Evolutionary conservation across 2,113 vertebrate species (phyloP).

Genomic region (Dromaius novaehollandiae): DNA sequence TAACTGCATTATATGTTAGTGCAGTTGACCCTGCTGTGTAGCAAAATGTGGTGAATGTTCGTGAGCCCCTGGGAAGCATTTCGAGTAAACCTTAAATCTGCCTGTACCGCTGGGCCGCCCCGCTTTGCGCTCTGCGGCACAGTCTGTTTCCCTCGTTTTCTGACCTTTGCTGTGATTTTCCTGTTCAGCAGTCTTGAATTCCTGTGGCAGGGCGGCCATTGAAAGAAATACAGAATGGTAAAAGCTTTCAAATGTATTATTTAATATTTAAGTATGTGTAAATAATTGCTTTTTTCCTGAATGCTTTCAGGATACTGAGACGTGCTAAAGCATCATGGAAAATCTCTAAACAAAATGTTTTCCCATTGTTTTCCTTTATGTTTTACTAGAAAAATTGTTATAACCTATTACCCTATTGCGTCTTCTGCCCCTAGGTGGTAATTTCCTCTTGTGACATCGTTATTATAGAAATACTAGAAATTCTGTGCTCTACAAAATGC

Average conservation of each 20-base stretch:
- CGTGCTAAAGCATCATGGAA: neutral
- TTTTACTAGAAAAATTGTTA: neutral
- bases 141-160: no score
- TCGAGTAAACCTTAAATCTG: neutral
- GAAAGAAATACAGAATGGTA: neutral
- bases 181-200: neutral
- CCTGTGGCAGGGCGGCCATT: neutral
- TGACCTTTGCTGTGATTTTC: neutral
- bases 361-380: neutral
- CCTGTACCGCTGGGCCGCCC: neutral
- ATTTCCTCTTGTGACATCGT: neutral
- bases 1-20: neutral
- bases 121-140: no score
- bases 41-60: neutral
- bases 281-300: no score
- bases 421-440: neutral
- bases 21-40: neutral
- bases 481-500: no score
- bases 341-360: neutral
- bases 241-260: neutral
- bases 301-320: neutral
- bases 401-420: neutral
- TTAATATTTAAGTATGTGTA: no score
- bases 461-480: no score
- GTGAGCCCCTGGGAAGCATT: neutral